A percentile compares a stretch with the other conserved stretches of the same genome.
phyloP scores from a whole-genome alignment of 2,113 vertebrate species.

The Okapia johnstoni region DNA sequence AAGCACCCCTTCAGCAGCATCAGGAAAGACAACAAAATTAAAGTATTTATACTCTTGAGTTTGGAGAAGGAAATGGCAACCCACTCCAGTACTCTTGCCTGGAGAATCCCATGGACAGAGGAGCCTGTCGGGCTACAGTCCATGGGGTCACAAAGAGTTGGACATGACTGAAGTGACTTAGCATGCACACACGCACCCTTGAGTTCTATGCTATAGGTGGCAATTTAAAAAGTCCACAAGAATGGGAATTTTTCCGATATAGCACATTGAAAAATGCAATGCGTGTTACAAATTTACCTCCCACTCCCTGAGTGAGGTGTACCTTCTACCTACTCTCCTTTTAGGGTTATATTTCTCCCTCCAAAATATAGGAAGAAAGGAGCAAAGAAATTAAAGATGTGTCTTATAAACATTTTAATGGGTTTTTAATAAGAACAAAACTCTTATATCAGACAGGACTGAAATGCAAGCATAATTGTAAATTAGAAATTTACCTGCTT shows the following conservation, averaged over 20 bases:
- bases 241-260: background rate
- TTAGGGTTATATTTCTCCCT: background rate
- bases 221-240: background rate
- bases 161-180: background rate
- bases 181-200: background rate
- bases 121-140: background rate
- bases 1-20: background rate
- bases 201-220: background rate
- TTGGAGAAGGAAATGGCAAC: background rate
- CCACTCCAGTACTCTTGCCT: background rate
- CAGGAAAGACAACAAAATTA: background rate
- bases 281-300: background rate
- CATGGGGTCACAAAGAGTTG: background rate
- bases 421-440: background rate
- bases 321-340: background rate
- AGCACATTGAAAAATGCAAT: background rate
- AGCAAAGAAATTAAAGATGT: background rate
- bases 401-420: background rate
- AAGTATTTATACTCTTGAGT: slow-evolving; percentile 4
- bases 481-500: slow-evolving; percentile 88
- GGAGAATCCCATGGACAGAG: background rate
- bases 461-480: background rate
- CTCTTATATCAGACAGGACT: background rate
- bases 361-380: background rate
- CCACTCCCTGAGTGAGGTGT: background rate